Conservation (phyloP, 2,797 vertebrate species). For the Melopsittacus undulatus region DNA sequence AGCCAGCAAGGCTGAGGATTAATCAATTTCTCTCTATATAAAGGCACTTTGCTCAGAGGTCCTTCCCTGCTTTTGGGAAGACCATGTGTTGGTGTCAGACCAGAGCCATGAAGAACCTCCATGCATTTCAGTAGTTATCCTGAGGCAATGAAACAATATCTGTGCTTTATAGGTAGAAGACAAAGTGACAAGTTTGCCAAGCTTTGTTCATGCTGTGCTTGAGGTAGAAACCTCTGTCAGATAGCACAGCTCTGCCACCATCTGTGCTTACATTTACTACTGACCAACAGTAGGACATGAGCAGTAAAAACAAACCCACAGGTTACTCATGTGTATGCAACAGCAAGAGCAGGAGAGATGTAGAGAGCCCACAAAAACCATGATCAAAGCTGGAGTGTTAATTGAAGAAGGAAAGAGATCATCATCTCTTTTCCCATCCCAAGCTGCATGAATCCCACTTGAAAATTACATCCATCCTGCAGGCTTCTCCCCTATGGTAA, state of each 20-base stretch:
- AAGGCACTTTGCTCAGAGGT: not conserved
- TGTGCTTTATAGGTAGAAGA: not conserved
- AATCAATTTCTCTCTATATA: not conserved
- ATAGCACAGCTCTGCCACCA: not conserved
- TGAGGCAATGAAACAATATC: not conserved
- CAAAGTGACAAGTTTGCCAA: not conserved
- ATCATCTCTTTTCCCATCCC: not conserved
- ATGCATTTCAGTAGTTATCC: not conserved
- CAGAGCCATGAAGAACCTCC: not conserved
- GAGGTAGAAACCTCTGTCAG: not conserved
- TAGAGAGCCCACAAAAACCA: not conserved
- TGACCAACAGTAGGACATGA: not conserved
- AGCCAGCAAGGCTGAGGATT: not conserved
- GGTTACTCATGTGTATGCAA: not conserved
- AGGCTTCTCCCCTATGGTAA: not conserved
- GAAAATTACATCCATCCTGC: not conserved
- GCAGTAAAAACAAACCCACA: not conserved
- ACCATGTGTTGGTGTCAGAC: rapidly evolving
- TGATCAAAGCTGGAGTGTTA: not conserved
- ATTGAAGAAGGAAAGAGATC: not conserved
- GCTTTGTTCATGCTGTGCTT: rapidly evolving
- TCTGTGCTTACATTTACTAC: not conserved
- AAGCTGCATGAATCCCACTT: not conserved
- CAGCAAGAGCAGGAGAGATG: not conserved
- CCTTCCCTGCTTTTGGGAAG: not conserved